Base-by-base conservation (phyloP, 2,797 vertebrate genomes). In the Spinibarbus caldwelli region DNA sequence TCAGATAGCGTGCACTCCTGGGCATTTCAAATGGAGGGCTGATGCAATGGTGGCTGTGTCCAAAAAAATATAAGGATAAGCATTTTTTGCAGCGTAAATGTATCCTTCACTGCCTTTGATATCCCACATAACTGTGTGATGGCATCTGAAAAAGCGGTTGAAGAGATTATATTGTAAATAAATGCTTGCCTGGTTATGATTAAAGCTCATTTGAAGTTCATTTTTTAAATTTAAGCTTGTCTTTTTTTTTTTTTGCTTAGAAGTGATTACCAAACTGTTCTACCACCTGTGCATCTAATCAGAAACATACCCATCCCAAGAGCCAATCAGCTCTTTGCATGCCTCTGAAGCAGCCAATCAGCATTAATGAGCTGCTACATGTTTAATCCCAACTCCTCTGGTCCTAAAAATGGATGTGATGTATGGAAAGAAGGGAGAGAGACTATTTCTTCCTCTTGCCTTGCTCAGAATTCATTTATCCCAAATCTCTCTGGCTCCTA, bases 401-500 rank as follows among this genome's bases (percentile, higher is more conserved):
- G 9, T 68, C 34, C 62, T 43, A 77, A 43, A 57, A 29, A 36
- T 57, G 45, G 47, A 84, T 78, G 34, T 45, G 45, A 43, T 78
- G 21, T 34, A 94, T 81, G 78, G 93, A 91, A 92, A 85, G 86
- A 91, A 90, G 83, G 86, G 85, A 89, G 87, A 80, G 86, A 82
- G 52, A 76, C 85, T 88, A 67, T 67, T 77, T 80, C 81, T 72
- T 67, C 26, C 43, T 83, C 34, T 31, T 73, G 71, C 80, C 76
- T 75, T 54, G 62, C 83, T 78, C 92, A 93, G 93, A 95, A 95
- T 95, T 95, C 93, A 95, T 94, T 96, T 95, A 95, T 95, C 94
- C 95, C 91, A 93, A 95, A 95, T 95, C 94, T 94, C 94, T 91
- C 93, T 93, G 91, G 90, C 92, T 90, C 89, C 93, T 92, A 91